Percentiles rank a stretch among this genome's conserved stretches.
phyloP scores from a whole-genome alignment of 2,888 invertebrate genomes.

The Aphodius sticticus region DNA sequence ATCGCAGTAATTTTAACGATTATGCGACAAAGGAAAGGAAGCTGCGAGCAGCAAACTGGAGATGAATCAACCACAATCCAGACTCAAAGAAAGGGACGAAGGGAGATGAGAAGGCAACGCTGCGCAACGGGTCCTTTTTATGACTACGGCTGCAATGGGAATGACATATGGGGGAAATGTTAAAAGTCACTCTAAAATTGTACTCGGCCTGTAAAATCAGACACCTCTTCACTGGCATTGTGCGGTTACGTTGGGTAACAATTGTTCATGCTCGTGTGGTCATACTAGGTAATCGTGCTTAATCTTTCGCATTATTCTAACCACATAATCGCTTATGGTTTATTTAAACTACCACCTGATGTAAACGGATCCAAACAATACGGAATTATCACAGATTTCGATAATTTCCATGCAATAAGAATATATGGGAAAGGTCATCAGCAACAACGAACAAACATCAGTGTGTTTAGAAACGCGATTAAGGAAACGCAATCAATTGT shows the following conservation, averaged over 20 bases:
- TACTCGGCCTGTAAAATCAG: too few species aligned
- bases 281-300: not conserved
- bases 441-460: not conserved
- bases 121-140: too few species aligned
- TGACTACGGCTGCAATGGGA: too few species aligned
- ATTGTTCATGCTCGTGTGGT: not conserved
- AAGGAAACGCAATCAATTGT: not conserved
- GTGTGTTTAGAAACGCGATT: not conserved
- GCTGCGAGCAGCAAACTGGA: too few species aligned
- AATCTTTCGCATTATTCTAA: not conserved
- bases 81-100: too few species aligned
- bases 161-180: too few species aligned
- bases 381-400: not conserved
- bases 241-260: not conserved
- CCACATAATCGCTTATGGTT: not conserved
- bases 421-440: not conserved
- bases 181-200: too few species aligned
- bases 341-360: not conserved
- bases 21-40: too few species aligned
- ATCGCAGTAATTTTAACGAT: too few species aligned
- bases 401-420: not conserved
- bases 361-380: not conserved
- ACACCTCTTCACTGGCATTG: too few species aligned
- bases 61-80: too few species aligned
- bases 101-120: too few species aligned